Base-by-base conservation (phyloP, 1,140 invertebrate species). In the Parasteatoda tepidariorum region DNA sequence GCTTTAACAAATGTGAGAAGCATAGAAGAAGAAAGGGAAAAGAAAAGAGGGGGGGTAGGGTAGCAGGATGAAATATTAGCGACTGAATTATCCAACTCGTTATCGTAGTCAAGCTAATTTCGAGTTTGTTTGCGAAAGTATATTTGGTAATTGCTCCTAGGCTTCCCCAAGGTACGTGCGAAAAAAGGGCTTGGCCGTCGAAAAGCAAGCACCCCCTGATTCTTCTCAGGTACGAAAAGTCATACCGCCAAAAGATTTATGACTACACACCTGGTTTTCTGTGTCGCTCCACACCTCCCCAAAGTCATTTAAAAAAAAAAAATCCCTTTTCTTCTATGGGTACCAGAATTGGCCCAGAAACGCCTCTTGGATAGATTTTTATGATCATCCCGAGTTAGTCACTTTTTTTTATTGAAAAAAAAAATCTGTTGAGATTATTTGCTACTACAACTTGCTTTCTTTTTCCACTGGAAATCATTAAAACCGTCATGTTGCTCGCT, bases 181-280 rank as follows among this genome's bases (percentile, higher is more conserved):
- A 62, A 82, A 82, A 82, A 70, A 82, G 66, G 78, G 78, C 66
- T 82, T 70, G 78, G 78, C 57, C 66, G 30, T 13, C 38, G 22
- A 64, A 54, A 34, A 41, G 41, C n/a, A 54, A 55, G 18, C 28
- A 48, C 15, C 55, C 67, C 26, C 67, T 54, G 61, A 66, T 67
- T 41, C 76, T 48, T 61, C 30, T 34, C 1, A 24, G 48, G 15
- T 38, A 18, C 55, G 3, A 7, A 41, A 62, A 62, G 66, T 61
- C 66, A 18, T 31, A 62, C 54, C 54, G 55, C 78, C 78, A 70
- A 62, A 62, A 82, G 67, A 71, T 70, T 82, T 82, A 70, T 70
- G 70, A 18, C 55, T 62, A 64, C 78, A 82, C 78, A 82, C 78
- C 78, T 82, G 78, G 78, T 61, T 82, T 82, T 82, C 67, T 61